Evolutionary conservation across 2,113 vertebrate species (phyloP).

Genomic region (Puma concolor): DNA sequence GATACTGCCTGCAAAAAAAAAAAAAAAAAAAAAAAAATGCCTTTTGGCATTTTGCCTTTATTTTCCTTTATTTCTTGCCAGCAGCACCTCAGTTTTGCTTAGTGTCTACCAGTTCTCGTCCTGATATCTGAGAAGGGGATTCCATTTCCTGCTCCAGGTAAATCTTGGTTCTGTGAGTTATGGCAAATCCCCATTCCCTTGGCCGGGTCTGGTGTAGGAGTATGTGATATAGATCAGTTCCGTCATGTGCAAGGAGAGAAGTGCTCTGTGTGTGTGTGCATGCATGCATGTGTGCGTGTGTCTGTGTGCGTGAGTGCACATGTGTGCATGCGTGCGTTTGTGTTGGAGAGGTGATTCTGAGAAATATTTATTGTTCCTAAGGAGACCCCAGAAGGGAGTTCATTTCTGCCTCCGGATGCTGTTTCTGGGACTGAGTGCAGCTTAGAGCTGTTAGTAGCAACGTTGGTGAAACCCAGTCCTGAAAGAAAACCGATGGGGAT

Average conservation of each 20-base stretch:
- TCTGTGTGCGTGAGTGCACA: background rate
- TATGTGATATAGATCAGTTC: background rate
- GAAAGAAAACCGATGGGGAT: background rate
- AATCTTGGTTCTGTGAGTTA: background rate
- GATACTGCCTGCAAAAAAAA: background rate
- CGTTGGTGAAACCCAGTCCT: background rate
- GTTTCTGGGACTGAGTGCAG: background rate
- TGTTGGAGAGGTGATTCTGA: background rate
- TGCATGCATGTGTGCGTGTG: background rate
- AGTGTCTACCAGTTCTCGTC: background rate
- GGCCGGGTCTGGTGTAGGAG: background rate
- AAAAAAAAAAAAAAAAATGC: too few relatives aligned
- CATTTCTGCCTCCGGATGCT: background rate
- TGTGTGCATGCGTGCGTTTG: background rate
- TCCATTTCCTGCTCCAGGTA: background rate
- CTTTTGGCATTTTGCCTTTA: background rate
- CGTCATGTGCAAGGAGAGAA: background rate
- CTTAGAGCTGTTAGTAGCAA: background rate
- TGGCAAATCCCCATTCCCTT: background rate
- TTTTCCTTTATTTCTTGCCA: background rate
- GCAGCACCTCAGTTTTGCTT: background rate
- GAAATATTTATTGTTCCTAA: background rate
- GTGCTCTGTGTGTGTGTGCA: background rate
- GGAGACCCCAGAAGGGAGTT: background rate
- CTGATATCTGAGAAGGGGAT: background rate